Base-by-base conservation (phyloP, 2,888 invertebrate genomes). In the Xanthia icteritia region DNA sequence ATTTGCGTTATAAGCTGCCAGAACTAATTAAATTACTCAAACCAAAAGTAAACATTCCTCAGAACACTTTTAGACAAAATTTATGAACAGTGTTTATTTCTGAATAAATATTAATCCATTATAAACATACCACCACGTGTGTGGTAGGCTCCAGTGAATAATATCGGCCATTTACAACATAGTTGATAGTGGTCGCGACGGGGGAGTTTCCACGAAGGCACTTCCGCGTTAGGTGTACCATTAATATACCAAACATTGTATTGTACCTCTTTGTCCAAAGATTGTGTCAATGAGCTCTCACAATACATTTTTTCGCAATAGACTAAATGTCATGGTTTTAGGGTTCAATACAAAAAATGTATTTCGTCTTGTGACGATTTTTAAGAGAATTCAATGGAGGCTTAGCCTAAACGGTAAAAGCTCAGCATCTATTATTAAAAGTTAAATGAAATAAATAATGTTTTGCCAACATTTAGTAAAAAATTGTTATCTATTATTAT, bases 221-320 rank as follows among this genome's bases (percentile, higher is more conserved):
- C 84, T 88, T 85, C 86, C 83, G 86, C 84, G 89, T 87, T 89
- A 91, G 89, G 92, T 92, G 91, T 85, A 88, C 92, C 93, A 96
- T 96, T 95, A 95, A 95, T 96, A 83, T 94, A 93, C 89, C 85
- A 86, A 56, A 94, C 93, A 93, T 92, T 92, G 86, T 87, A 86
- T 84, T 86, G 91, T 92, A 88, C 89, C 89, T 88, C 87, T 90
- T 84, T 92, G 90, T 93, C 92, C 92, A 93, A 93, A 92, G 92
- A 90, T 86, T 88, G 91, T 93, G 92, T 92, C 92, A 92, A 91
- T 92, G 88, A 88, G 86, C 82, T 85, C 80, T 85, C 72, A 92
- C 90, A 92, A 91, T 86, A 84, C 72, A 79, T 87, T 88, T 90
- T 90, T 90, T 89, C 78, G 82, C 79, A 79, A 78, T 63, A 70